phyloP scores from a whole-genome alignment of 2,797 vertebrate species.

The Schizothorax lantsangensis region DNA sequence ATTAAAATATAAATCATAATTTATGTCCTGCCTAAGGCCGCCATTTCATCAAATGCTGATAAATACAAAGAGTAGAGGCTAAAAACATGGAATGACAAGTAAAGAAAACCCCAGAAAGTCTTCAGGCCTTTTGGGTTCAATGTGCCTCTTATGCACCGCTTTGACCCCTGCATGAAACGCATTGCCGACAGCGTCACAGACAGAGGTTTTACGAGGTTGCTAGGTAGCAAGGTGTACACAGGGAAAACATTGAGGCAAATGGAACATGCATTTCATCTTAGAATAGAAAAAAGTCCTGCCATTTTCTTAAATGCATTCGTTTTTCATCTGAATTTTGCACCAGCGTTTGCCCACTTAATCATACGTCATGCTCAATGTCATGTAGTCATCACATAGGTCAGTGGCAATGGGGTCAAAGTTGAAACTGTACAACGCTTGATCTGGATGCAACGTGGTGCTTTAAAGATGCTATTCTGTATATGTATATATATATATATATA shows the following conservation, averaged over 20 bases:
- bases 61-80: constrained; percentile 20
- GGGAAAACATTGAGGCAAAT: neutral
- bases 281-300: neutral
- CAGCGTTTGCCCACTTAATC: neutral
- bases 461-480: neutral
- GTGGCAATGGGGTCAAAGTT: neutral
- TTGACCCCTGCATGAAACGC: constrained; percentile 10
- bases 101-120: constrained; percentile 9
- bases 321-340: constrained; percentile 11
- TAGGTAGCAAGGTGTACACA: neutral
- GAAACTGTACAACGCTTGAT: neutral
- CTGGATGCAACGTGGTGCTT: neutral
- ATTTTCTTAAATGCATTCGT: neutral
- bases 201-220: neutral
- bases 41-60: constrained; percentile 47
- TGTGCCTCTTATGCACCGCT: neutral
- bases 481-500: neutral
- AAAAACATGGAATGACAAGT: constrained; percentile 36
- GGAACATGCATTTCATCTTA: neutral
- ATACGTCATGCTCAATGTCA: neutral
- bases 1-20: constrained; percentile 61
- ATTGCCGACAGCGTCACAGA: neutral
- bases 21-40: constrained; percentile 32
- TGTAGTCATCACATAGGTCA: neutral
- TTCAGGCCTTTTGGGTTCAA: neutral